A percentile compares a stretch with the other conserved stretches of the same genome.
phyloP scores from a whole-genome alignment of 1,140 invertebrate genomes.

The Drosophila sp. region DNA sequence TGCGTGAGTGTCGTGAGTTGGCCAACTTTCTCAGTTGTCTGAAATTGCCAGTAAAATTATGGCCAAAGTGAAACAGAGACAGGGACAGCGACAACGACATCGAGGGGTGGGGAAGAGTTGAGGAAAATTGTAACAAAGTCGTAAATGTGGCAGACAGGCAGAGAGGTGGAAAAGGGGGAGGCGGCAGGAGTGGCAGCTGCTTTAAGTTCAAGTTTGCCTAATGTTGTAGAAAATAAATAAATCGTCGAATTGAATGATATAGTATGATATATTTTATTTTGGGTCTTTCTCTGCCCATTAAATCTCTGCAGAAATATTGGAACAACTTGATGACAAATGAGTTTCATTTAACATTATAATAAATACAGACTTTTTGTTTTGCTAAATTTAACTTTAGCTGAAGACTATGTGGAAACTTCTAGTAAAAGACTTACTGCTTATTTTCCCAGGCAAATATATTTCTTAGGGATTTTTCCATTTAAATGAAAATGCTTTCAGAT shows the following conservation, averaged over 20 bases:
- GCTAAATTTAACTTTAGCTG: no score
- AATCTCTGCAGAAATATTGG: not conserved
- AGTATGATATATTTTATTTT: slow-evolving; percentile 39
- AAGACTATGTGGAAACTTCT: no score
- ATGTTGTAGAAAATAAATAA: slow-evolving; percentile 59
- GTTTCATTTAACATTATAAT: not conserved
- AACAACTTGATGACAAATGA: not conserved
- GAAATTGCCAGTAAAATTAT: slow-evolving; percentile 78
- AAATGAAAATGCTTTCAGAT: no score
- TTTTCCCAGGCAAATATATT: no score
- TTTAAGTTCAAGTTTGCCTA: slow-evolving; percentile 72
- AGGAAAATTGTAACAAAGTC: slow-evolving; percentile 50
- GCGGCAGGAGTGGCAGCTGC: slow-evolving; percentile 8
- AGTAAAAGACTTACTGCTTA: no score
- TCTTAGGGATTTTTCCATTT: no score
- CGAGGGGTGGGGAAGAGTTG: slow-evolving; percentile 29
- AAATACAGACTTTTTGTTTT: no score
- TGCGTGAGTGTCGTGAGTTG: slow-evolving; percentile 64
- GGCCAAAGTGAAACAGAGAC: slow-evolving; percentile 44
- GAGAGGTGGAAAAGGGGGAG: not conserved
- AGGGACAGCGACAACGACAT: slow-evolving; percentile 15
- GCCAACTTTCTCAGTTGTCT: slow-evolving; percentile 71
- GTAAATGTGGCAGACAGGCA: slow-evolving; percentile 1
- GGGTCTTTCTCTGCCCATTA: slow-evolving; percentile 2
- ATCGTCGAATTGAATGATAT: slow-evolving; percentile 33